Percentiles rank a stretch among this genome's conserved stretches.
Conservation (phyloP, 2,888 invertebrate species). For the Pilophorus perplexus region DNA sequence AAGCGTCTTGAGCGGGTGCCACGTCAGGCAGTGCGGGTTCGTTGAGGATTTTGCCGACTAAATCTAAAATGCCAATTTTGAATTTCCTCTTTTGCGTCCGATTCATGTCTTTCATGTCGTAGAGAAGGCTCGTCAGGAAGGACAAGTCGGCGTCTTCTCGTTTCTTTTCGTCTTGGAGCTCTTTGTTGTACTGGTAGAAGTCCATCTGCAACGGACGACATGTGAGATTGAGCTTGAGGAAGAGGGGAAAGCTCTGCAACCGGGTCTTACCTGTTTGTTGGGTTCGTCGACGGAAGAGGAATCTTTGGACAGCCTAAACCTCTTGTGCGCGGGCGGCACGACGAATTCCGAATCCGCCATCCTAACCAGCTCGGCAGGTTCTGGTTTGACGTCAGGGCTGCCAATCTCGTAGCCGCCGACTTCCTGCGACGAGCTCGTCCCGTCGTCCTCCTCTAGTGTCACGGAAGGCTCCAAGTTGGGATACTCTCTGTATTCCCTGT, state of each 20-base stretch:
- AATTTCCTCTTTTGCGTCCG: constrained; percentile 16
- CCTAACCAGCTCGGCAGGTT: too few relatives aligned
- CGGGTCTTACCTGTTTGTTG: too few relatives aligned
- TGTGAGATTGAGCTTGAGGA: too few relatives aligned
- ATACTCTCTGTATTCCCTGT: background rate
- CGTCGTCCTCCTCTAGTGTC: constrained; percentile 1
- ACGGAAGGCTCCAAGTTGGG: constrained; percentile 1
- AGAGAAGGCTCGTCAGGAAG: constrained; percentile 12
- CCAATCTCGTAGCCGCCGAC: background rate
- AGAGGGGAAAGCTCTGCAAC: too few relatives aligned
- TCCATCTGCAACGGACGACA: background rate
- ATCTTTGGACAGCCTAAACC: background rate
- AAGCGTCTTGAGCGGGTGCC: background rate
- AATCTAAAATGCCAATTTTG: constrained; percentile 20
- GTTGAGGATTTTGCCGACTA: constrained; percentile 12
- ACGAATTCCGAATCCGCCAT: background rate
- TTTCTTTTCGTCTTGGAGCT: constrained; percentile 5
- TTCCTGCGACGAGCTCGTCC: background rate
- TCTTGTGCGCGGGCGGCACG: background rate
- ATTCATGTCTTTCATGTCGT: constrained; percentile 19
- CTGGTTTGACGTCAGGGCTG: background rate
- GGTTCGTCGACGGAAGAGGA: too few relatives aligned
- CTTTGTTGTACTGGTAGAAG: background rate
- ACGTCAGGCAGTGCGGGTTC: background rate
- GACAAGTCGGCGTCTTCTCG: constrained; percentile 13